Evolutionary conservation across 2,888 invertebrate species (phyloP).

Genomic region (Gandaritis pyraliata): DNA sequence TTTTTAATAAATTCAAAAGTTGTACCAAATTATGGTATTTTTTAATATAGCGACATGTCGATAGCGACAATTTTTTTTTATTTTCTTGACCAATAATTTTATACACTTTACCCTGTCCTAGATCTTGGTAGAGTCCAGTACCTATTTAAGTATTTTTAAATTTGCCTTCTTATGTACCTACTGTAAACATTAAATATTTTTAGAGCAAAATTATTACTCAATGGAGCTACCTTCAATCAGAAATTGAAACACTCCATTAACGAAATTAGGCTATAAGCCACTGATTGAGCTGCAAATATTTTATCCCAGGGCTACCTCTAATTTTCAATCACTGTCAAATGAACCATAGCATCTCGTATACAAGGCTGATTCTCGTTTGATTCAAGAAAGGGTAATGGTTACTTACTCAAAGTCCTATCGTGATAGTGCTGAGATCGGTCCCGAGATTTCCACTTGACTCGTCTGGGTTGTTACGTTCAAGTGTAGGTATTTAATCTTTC

Average conservation of each 20-base stretch:
- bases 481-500: slow-evolving; percentile 25
- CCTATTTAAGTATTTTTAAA: too few species aligned
- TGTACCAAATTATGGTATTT: too few species aligned
- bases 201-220: background rate
- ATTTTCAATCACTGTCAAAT: slow-evolving; percentile 7
- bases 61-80: too few species aligned
- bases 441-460: slow-evolving; percentile 49
- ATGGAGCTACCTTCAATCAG: slow-evolving; percentile 23
- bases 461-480: slow-evolving; percentile 42
- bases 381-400: slow-evolving; percentile 31
- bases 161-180: too few species aligned
- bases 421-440: slow-evolving; percentile 50
- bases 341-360: slow-evolving; percentile 12
- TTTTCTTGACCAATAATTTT: too few species aligned
- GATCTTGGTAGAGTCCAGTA: too few species aligned
- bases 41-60: too few species aligned
- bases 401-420: slow-evolving; percentile 47
- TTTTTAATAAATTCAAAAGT: too few species aligned
- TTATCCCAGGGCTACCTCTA: slow-evolving; percentile 5
- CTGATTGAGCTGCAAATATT: slow-evolving; percentile 33
- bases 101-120: too few species aligned
- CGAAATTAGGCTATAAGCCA: slow-evolving; percentile 39
- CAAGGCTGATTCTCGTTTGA: slow-evolving; percentile 39
- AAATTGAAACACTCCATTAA: slow-evolving; percentile 42
- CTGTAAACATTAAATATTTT: too few species aligned